Base-by-base conservation (phyloP, 2,888 invertebrate species). In the Piscicola geometra region DNA sequence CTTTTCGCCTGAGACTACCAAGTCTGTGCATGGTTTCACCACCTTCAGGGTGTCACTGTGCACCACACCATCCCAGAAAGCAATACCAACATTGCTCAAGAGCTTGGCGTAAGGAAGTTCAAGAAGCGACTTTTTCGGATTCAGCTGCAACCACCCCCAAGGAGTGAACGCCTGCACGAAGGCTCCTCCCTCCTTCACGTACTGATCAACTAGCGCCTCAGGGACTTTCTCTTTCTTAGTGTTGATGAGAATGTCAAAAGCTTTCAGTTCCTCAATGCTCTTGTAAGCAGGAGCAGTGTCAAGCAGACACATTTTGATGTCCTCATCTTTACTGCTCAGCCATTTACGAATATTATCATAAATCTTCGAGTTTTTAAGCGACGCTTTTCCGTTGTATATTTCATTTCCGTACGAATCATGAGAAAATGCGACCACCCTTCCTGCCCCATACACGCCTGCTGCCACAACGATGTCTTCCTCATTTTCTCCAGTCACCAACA, bases 91-190 rank as follows among this genome's bases (percentile, higher is more conserved):
- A 25, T 52, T 60, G 0, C 25, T 18, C 36, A 78, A 60, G 32
- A 79, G 50, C 18, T 70, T 30, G 15, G n/a, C 25, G 33, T 79
- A 75, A 5, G 77, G 74, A 74, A 79, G 75, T 47, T 79, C 78
- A 18, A 60, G n/a, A n/a, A 76, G 25, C 25, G 77, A 32, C 56
- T 78, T 75, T 5, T 70, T 69, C 0, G 50, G 36, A 69, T 79
- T 67, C 5, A 69, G 12, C 66, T 79, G 79, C 66, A 77, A 52
- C 76, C 77, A 79, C 2, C 80, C 80, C 80, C 80, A 80, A 5
- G 80, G 77, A 3, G 79, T 79, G 15, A 77, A 67, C 9, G 76
- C 77, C 66, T 78, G 77, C 12, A 80, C 18, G n/a, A 80, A 73
- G 1, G 71, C 75, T 12, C 80, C 79, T 18, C 78, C 79, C 25